Evolutionary conservation across 2,888 invertebrate genomes (phyloP), one percentile per base, ranked within the genome.

Genomic region (Agrotis segetum): DNA sequence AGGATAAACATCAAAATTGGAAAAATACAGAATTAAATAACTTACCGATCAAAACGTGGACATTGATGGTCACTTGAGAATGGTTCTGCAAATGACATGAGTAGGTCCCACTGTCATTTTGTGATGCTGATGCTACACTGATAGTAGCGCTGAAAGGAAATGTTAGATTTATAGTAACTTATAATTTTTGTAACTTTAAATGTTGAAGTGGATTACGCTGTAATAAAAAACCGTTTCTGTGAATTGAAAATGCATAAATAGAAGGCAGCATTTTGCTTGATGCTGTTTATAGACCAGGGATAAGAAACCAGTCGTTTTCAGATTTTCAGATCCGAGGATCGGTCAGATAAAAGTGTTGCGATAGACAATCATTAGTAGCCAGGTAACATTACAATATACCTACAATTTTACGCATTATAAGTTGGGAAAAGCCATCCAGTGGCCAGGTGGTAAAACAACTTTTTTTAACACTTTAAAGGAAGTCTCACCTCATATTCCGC

Each of bases 41-140:
- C 96, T 96, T 94, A 97, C 97, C 97, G 90, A 97, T 97, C 78
- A 97, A 93, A 69, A 97, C 97, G 87, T 97, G 97, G 69, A 97
- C 97, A 88, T 97, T 97, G 68, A 97, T 97, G 44, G 96, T 96
- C 19, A 97, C 97, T 87, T 97, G 97, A 63, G 97, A 97, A 85
- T 97, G 97, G 87, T 97, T 97, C 78, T 96, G 96, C 79, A 97
- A 95, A 65, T 97, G 95, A 89, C 97, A 97, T 44, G 97, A 96
- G 88, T 97, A 97, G 50, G 97, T 96, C 17, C 97, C 97, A 85
- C 97, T 97, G 89, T 97, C 97, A 72, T 96, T 96, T 88, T 97
- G 97, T 76, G 97, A 97, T 34, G 97, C 97, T 76, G 97, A 96
- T 29, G 94, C 88, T 50, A 97, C 95, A 75, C 92, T 95, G 85